These are phyloP conservation scores for Ibidorhyncha struthersii DNA, from an alignment of 2,113 vertebrate species.

Conservation along the genomic window DNA sequence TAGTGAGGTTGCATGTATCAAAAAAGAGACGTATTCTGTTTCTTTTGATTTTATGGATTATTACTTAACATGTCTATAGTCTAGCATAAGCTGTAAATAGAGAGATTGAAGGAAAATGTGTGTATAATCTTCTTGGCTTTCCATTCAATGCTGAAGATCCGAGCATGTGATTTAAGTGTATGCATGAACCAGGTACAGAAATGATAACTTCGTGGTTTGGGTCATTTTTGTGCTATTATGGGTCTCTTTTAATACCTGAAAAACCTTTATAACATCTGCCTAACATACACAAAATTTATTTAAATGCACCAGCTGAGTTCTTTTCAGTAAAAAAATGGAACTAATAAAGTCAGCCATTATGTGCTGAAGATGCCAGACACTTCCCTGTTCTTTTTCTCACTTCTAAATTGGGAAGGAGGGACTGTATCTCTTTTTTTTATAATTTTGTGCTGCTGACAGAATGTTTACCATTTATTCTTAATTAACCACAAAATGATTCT, in stretches of 20 bases:
- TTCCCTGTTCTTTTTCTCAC: background rate
- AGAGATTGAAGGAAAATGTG: background rate
- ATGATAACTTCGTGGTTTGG: background rate
- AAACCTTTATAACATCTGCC: background rate
- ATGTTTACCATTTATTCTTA: background rate
- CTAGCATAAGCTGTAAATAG: background rate
- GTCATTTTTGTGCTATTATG: background rate
- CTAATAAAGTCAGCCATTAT: background rate
- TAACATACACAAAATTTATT: background rate
- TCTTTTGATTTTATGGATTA: background rate
- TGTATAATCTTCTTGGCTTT: background rate
- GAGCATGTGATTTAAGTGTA: background rate
- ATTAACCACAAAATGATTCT: background rate
- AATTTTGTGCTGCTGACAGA: background rate
- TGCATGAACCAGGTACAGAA: fast-evolving
- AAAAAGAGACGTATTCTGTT: background rate
- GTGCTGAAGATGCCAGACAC: background rate
- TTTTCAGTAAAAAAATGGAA: background rate
- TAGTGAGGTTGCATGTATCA: background rate
- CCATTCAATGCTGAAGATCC: background rate
- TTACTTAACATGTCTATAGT: background rate
- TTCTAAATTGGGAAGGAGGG: background rate
- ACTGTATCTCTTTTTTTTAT: background rate
- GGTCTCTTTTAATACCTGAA: background rate
- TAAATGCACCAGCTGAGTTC: background rate